phyloP scores from a whole-genome alignment of 2,797 vertebrate genomes.

The Myotis planiceps region DNA sequence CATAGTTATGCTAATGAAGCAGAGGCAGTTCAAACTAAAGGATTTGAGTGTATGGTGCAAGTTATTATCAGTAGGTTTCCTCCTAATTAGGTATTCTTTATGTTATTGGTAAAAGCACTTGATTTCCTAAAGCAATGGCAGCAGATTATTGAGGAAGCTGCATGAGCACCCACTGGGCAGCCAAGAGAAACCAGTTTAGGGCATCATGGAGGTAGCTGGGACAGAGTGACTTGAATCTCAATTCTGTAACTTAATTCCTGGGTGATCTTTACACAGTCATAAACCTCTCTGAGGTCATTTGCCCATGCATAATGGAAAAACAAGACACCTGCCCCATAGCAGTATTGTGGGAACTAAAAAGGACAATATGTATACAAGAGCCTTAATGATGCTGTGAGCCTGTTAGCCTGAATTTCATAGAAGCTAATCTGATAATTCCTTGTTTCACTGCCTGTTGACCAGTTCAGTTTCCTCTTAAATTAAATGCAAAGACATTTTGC shows the following conservation, averaged over 20 bases:
- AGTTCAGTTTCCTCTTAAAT: neutral
- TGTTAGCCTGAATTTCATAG: neutral
- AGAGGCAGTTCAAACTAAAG: neutral
- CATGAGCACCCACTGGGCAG: neutral
- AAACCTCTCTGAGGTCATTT: neutral
- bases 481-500: neutral
- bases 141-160: neutral
- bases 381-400: neutral
- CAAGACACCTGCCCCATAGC: neutral
- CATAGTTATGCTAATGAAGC: neutral
- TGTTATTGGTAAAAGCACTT: neutral
- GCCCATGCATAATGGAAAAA: neutral
- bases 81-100: neutral
- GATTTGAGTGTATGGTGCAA: neutral
- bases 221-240: neutral
- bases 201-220: neutral
- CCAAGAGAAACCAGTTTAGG: neutral
- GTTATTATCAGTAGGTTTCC: neutral
- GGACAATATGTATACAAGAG: neutral
- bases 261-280: neutral
- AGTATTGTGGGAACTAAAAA: neutral
- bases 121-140: neutral
- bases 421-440: neutral
- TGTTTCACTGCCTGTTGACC: neutral
- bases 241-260: neutral